Conservation (phyloP, 2,113 vertebrate species). For the Bujurquina vittata region DNA sequence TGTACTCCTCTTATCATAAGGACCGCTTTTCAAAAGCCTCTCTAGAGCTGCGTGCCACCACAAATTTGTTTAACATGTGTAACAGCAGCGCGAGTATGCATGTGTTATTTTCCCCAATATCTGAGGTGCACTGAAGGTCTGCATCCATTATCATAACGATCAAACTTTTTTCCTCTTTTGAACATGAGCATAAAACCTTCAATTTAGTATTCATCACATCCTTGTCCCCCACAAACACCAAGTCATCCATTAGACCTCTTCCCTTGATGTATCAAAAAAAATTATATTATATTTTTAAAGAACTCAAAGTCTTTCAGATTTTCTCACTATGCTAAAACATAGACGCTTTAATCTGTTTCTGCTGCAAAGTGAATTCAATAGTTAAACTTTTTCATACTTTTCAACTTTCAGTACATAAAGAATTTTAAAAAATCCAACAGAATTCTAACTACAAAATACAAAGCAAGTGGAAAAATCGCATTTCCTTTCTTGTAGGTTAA, state of each 20-base stretch:
- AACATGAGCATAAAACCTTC: not conserved
- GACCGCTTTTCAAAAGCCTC: constrained; percentile 23
- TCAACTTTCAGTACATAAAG: not conserved
- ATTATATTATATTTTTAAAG: constrained; percentile 21
- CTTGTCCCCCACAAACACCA: not conserved
- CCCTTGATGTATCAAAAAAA: constrained; percentile 25
- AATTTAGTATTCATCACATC: not conserved
- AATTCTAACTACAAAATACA: not conserved
- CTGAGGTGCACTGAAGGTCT: not conserved
- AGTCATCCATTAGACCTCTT: not conserved
- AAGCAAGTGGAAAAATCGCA: not conserved
- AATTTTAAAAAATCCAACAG: not conserved
- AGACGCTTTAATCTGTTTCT: constrained; percentile 1
- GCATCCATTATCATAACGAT: not conserved
- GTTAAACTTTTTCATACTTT: constrained; percentile 3
- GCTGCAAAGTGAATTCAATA: not conserved
- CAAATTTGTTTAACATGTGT: constrained; percentile 17
- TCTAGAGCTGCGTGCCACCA: not conserved
- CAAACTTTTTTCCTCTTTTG: not conserved
- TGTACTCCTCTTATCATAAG: constrained; percentile 25
- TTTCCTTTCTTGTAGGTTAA: not conserved
- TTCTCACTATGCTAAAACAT: constrained; percentile 14
- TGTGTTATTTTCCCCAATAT: not conserved
- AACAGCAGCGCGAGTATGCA: not conserved
- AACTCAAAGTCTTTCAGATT: not conserved